phyloP scores from a whole-genome alignment of 2,113 vertebrate genomes.

The Lophura nycthemera region DNA sequence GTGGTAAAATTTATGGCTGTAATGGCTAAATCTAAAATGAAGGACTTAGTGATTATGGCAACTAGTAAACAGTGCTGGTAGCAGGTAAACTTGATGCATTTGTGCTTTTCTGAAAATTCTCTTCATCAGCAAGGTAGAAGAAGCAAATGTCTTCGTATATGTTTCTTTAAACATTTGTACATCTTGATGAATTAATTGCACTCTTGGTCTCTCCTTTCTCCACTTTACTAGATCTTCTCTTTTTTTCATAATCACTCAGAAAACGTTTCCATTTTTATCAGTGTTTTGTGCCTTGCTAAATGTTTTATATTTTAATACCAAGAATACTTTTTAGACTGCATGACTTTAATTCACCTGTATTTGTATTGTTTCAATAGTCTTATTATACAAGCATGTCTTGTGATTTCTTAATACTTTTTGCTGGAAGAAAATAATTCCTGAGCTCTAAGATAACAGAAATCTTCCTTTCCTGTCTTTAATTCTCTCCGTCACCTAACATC shows the following conservation, averaged over 20 bases:
- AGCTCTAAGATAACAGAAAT: not conserved
- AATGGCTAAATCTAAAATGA: not conserved
- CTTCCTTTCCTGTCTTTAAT: not conserved
- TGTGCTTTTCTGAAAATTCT: not conserved
- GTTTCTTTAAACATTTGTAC: not conserved
- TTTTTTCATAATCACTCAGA: not conserved
- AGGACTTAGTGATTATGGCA: fast-evolving
- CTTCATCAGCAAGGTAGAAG: not conserved
- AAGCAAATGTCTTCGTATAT: not conserved
- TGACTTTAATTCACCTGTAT: not conserved
- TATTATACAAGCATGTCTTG: not conserved
- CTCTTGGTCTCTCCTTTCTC: not conserved
- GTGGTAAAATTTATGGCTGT: fast-evolving
- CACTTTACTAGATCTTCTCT: not conserved
- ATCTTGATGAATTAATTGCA: not conserved
- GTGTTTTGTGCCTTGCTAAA: not conserved
- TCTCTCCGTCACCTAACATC: not conserved
- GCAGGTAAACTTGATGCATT: not conserved
- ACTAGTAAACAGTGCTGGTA: too few species aligned
- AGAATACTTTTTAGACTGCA: not conserved
- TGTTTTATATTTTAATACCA: not conserved
- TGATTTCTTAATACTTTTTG: not conserved
- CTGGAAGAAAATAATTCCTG: not conserved
- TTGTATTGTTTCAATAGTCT: not conserved
- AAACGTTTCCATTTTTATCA: not conserved